Percentiles rank a stretch among this genome's conserved stretches.
phyloP scores from a whole-genome alignment of 2,888 invertebrate species.

The Anthophora plumipes region DNA sequence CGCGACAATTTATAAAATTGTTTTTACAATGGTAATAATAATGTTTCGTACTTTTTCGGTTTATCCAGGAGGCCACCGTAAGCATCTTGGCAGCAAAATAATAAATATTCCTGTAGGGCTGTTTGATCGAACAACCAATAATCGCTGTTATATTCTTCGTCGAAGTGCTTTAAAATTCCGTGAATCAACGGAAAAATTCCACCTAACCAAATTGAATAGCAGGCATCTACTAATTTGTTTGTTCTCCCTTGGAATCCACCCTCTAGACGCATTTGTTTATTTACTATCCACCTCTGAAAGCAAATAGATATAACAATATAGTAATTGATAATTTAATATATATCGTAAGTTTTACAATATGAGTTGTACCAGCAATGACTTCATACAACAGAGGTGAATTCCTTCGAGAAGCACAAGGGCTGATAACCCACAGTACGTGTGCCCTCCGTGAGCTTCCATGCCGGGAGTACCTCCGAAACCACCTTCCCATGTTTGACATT shows the following conservation, averaged over 20 bases:
- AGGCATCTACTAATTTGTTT: constrained; percentile 99
- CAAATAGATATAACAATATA: neutral
- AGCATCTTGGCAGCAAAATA: constrained; percentile 95
- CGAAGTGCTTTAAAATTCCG: constrained; percentile 87
- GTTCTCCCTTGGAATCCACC: constrained; percentile 99
- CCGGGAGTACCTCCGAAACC: constrained; percentile 98
- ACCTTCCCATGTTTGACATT: constrained; percentile 99
- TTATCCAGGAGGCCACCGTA: constrained; percentile 97
- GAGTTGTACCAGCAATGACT: constrained; percentile 88
- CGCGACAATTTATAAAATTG: constrained; percentile 1
- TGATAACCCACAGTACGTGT: constrained; percentile 98
- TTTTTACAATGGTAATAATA: neutral
- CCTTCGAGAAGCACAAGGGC: constrained; percentile 93
- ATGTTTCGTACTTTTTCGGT: constrained; percentile 92
- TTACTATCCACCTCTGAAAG: constrained; percentile 92
- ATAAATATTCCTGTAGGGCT: constrained; percentile 97
- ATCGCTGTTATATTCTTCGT: constrained; percentile 80
- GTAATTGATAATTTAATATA: neutral
- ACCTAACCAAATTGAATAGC: constrained; percentile 99
- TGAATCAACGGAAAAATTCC: constrained; percentile 95
- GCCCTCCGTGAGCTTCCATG: constrained; percentile 99
- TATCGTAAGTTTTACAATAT: neutral
- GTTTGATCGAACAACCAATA: constrained; percentile 92
- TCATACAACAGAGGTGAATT: constrained; percentile 90
- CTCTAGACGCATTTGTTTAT: constrained; percentile 96